Percentiles rank a stretch among this genome's conserved stretches.
Evolutionary conservation across 1,140 invertebrate genomes (phyloP).

Genomic region (Diorhabda elongata): DNA sequence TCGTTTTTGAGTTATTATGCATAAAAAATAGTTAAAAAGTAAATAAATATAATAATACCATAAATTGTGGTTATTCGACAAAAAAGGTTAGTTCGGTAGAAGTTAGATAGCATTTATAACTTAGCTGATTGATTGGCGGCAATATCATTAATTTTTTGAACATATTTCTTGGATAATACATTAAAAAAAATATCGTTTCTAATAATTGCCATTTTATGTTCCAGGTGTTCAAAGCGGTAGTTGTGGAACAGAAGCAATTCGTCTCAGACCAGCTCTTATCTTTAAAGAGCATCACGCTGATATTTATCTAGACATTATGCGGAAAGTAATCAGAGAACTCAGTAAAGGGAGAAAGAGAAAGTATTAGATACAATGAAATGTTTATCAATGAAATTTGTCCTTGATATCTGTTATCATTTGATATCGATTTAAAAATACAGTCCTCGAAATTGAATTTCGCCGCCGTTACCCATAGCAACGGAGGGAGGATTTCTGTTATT

Average conservation of each 20-base stretch:
- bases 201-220: slow-evolving; percentile 51
- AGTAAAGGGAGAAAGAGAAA: background rate
- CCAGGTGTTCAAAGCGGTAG: slow-evolving; percentile 83
- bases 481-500: too few relatives aligned
- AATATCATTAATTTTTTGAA: background rate
- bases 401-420: background rate
- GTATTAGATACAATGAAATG: background rate
- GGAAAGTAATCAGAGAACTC: slow-evolving; percentile 66
- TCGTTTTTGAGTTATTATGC: too few relatives aligned
- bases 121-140: background rate
- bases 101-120: background rate
- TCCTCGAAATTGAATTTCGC: too few relatives aligned
- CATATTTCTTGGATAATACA: background rate
- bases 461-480: too few relatives aligned
- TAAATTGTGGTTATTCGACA: too few relatives aligned
- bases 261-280: slow-evolving; percentile 85
- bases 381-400: background rate
- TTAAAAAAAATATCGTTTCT: slow-evolving; percentile 42
- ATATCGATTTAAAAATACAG: background rate
- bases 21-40: too few relatives aligned
- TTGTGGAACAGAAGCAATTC: slow-evolving; percentile 75
- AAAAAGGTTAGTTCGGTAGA: too few relatives aligned
- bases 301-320: slow-evolving; percentile 83
- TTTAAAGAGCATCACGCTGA: slow-evolving; percentile 87
- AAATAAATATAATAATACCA: too few relatives aligned